Conservation (phyloP, 2,888 invertebrate species). For the Ganaspis brasiliensis region DNA sequence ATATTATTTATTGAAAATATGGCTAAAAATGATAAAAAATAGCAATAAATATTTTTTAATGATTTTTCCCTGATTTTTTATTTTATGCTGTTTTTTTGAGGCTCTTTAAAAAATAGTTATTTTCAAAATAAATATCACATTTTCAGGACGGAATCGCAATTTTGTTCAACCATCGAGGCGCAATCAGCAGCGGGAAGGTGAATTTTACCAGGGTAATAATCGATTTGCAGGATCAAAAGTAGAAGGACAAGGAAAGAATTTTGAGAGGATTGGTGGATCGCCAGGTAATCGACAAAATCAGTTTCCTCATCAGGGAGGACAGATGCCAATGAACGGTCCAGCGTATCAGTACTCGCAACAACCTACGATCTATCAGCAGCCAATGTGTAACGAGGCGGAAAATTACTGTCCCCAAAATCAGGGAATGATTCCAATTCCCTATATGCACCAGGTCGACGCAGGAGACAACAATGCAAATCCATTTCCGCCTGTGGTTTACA, state of each 20-base stretch:
- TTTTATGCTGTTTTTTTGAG: no score
- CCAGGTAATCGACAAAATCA: constrained; percentile 48
- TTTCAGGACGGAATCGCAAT: constrained; percentile 62
- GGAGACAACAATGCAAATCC: constrained; percentile 60
- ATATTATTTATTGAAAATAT: no score
- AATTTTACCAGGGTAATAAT: constrained; percentile 45
- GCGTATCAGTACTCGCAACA: constrained; percentile 62
- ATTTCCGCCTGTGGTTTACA: constrained; percentile 60
- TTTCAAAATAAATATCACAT: no score
- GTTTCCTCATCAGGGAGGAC: constrained; percentile 48
- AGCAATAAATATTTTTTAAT: no score
- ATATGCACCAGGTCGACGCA: constrained; percentile 65
- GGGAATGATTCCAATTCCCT: constrained; percentile 66
- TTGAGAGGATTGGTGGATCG: constrained; percentile 46
- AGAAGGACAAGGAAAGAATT: constrained; percentile 45
- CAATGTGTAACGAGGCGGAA: constrained; percentile 67
- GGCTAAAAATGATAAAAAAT: no score
- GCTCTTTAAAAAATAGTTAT: no score
- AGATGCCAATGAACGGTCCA: constrained; percentile 50
- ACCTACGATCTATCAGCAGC: constrained; percentile 64
- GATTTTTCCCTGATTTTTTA: no score
- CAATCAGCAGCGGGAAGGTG: constrained; percentile 44
- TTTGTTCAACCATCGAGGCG: constrained; percentile 50
- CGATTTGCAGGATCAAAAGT: constrained; percentile 33
- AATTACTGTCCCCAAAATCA: constrained; percentile 64